Percentiles rank a stretch among this genome's conserved stretches.
Conservation (phyloP, 1,140 invertebrate genomes). For the Elymnias hypermnestra region DNA sequence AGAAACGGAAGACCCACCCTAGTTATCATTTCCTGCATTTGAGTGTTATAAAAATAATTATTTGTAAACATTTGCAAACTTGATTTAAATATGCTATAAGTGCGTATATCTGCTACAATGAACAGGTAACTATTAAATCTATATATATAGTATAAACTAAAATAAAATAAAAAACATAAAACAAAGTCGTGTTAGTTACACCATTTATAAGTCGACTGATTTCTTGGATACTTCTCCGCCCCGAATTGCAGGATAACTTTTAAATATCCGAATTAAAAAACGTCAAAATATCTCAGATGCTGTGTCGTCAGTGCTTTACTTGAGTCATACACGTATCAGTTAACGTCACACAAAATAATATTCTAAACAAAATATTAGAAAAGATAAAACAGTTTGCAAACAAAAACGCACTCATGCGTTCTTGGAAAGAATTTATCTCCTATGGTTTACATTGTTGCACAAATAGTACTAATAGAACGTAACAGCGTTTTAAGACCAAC, state of each 20-base stretch:
- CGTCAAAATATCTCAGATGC: no score
- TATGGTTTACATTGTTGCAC: constrained; percentile 41
- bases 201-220: no score
- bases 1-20: not conserved
- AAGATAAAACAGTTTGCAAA: no score
- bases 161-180: constrained; percentile 8
- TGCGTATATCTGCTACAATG: not conserved
- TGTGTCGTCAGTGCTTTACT: no score
- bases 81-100: not conserved
- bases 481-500: constrained; percentile 35
- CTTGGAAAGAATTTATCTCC: constrained; percentile 22
- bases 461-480: constrained; percentile 46
- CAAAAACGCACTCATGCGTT: constrained; percentile 3
- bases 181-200: no score
- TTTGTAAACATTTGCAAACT: not conserved
- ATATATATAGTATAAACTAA: not conserved
- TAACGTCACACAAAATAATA: no score
- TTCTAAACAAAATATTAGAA: no score
- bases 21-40: not conserved
- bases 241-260: no score
- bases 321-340: no score
- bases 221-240: no score
- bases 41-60: no score
- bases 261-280: no score
- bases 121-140: not conserved